Percentiles rank a stretch among this genome's conserved stretches.
phyloP scores from a whole-genome alignment of 2,113 vertebrate genomes.

The Elephantulus edwardii region DNA sequence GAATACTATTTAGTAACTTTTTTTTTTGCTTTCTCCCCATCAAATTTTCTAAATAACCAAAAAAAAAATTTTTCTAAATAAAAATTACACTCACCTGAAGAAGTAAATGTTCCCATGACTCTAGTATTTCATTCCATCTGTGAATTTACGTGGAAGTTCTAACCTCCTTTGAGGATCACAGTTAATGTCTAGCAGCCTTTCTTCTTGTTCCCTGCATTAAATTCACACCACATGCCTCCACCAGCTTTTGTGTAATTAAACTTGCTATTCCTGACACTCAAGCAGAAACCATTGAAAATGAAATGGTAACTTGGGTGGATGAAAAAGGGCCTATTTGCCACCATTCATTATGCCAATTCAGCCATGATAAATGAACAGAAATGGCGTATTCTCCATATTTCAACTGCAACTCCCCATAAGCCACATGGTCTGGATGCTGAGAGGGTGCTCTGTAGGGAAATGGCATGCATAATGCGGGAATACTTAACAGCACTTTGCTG shows the following conservation, averaged over 20 bases:
- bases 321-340: conserved; percentile 78
- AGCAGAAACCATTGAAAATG: conserved; percentile 75
- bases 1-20: neutral
- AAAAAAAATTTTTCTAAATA: too few species aligned
- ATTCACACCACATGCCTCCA: neutral
- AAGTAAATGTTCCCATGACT: conserved; percentile 1
- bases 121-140: neutral
- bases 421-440: conserved; percentile 39
- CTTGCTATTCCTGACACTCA: conserved; percentile 63
- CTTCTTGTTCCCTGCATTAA: neutral
- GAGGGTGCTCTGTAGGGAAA: conserved; percentile 63
- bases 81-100: neutral
- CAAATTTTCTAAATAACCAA: neutral
- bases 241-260: conserved; percentile 77
- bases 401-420: conserved; percentile 24
- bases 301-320: conserved; percentile 66
- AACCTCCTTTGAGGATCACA: neutral
- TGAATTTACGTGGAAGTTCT: neutral
- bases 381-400: conserved; percentile 69
- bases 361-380: conserved; percentile 77
- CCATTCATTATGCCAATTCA: conserved; percentile 78
- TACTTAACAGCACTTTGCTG: conserved; percentile 71
- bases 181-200: conserved; percentile 11
- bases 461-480: conserved; percentile 41
- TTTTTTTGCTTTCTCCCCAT: neutral